Evolutionary conservation across 2,888 invertebrate species (phyloP).

Genomic region (Cheilosia scutellata): DNA sequence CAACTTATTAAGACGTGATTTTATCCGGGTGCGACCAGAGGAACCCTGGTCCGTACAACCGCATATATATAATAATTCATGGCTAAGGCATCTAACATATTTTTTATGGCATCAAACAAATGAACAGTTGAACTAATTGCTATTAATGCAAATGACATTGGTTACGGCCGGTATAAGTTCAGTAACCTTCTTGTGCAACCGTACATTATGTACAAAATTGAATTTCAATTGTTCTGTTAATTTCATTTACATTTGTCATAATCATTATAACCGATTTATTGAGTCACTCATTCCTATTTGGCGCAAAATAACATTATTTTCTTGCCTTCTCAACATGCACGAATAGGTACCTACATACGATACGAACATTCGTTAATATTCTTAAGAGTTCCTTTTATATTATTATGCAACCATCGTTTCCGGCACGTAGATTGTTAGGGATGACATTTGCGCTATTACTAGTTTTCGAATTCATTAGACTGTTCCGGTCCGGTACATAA

Average conservation of each 20-base stretch:
- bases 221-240: background rate
- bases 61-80: too few relatives aligned
- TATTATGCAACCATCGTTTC: constrained; percentile 6
- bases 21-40: too few relatives aligned
- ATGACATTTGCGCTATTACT: constrained; percentile 2
- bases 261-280: background rate
- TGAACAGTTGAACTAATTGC: too few relatives aligned
- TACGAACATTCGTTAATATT: constrained; percentile 1
- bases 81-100: too few relatives aligned
- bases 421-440: constrained; percentile 4
- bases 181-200: too few relatives aligned
- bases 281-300: background rate
- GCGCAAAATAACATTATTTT: background rate
- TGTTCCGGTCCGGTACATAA: background rate
- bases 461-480: background rate
- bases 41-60: too few relatives aligned
- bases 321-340: background rate
- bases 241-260: too few relatives aligned
- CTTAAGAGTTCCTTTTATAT: background rate
- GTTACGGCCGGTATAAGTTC: too few relatives aligned
- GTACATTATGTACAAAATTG: background rate
- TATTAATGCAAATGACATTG: too few relatives aligned
- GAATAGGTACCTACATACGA: background rate
- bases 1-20: too few relatives aligned
- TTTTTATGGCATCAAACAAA: too few relatives aligned